Percentiles rank a stretch among this genome's conserved stretches.
Evolutionary conservation across 2,888 invertebrate species (phyloP).

Genomic region (Thyatira batis): DNA sequence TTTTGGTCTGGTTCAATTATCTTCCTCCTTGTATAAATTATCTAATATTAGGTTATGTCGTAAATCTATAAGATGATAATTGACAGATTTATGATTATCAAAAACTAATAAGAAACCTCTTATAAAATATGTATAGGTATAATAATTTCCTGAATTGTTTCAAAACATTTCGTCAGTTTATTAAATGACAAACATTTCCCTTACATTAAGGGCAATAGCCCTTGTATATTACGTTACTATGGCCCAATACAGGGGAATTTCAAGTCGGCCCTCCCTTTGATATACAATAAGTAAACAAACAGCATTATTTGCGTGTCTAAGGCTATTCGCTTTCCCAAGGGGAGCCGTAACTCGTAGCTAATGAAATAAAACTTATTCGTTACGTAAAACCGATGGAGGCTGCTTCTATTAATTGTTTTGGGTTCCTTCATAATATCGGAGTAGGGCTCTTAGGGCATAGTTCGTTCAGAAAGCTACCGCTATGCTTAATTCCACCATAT

Average conservation of each 20-base stretch:
- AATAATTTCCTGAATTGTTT: too few relatives aligned
- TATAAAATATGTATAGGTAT: too few relatives aligned
- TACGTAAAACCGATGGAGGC: background rate
- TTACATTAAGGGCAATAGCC: background rate
- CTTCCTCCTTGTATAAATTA: too few relatives aligned
- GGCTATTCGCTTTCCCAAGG: background rate
- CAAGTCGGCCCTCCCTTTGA: background rate
- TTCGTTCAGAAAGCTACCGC: too few relatives aligned
- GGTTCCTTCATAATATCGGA: background rate
- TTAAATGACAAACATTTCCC: background rate
- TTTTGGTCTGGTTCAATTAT: too few relatives aligned
- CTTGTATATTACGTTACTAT: background rate
- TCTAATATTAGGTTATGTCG: too few relatives aligned
- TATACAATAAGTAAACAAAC: background rate
- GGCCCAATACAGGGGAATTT: background rate
- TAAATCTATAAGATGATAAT: too few relatives aligned
- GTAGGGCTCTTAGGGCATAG: too few relatives aligned
- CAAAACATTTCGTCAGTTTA: background rate
- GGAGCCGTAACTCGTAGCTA: background rate
- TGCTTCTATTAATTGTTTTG: background rate
- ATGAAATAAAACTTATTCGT: background rate
- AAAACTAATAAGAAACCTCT: too few relatives aligned
- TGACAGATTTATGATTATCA: too few relatives aligned
- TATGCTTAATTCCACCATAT: too few relatives aligned
- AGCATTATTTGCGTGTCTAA: background rate